Conservation (phyloP, 2,113 vertebrate species). For the Zosterops borbonicus region DNA sequence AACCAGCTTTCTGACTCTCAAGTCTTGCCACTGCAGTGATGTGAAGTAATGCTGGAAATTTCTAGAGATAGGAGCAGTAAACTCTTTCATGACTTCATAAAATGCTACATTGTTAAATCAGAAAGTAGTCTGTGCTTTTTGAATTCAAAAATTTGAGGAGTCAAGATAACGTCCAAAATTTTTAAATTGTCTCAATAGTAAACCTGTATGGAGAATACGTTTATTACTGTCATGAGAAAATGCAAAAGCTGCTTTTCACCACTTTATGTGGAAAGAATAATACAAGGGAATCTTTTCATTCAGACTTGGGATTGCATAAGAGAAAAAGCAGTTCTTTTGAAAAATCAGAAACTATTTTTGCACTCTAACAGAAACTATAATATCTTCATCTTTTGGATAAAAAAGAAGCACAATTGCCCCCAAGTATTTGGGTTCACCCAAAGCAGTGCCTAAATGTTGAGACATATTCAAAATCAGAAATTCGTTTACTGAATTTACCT, state of each 20-base stretch:
- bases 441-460: not conserved
- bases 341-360: not conserved
- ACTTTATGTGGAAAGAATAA: not conserved
- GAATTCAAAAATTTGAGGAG: not conserved
- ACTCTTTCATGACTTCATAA: not conserved
- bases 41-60: not conserved
- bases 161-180: not conserved
- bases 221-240: not conserved
- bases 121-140: not conserved
- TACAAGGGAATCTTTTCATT: not conserved
- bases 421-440: rapidly evolving
- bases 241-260: rapidly evolving
- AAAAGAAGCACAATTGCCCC: not conserved
- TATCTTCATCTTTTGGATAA: not conserved
- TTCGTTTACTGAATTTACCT: not conserved
- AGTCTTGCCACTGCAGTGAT: not conserved
- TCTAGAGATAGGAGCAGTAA: not conserved
- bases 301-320: not conserved
- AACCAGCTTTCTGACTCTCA: not conserved
- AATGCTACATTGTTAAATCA: not conserved
- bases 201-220: not conserved
- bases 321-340: not conserved
- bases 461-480: not conserved
- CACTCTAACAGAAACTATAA: not conserved
- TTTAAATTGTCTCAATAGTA: not conserved